phyloP scores from a whole-genome alignment of 2,797 vertebrate genomes.

The Muscicapa striata region DNA sequence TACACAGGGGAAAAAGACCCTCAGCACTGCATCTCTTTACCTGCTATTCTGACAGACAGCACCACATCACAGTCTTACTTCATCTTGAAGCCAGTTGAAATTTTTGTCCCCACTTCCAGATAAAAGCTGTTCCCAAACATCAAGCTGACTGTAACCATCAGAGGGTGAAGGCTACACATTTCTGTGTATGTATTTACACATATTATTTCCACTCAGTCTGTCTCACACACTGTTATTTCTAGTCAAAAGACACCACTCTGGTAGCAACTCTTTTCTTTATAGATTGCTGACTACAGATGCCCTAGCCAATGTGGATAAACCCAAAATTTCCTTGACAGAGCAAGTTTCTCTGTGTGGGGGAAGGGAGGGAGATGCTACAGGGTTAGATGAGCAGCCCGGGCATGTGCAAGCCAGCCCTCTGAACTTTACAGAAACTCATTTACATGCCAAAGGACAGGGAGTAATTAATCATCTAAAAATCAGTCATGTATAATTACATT shows the following conservation, averaged over 20 bases:
- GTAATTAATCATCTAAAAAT: background rate
- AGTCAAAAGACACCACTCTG: background rate
- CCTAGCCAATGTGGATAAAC: background rate
- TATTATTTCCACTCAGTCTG: background rate
- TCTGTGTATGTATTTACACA: accelerated
- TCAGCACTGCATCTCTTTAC: background rate
- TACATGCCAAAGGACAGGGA: background rate
- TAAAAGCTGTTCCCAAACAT: background rate
- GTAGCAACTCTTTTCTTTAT: background rate
- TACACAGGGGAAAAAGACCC: background rate
- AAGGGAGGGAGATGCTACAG: background rate
- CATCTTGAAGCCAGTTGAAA: background rate
- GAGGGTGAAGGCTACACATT: background rate
- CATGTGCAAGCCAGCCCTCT: background rate
- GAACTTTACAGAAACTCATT: background rate
- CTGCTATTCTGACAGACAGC: background rate
- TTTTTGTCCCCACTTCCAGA: background rate
- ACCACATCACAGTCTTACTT: background rate
- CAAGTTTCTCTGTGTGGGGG: background rate
- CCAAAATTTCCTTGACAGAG: background rate
- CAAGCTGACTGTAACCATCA: background rate
- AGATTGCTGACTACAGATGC: background rate
- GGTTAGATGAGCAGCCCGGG: background rate
- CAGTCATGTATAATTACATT: background rate
- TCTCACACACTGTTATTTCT: background rate